Conservation (phyloP, 2,113 vertebrate genomes). For the Noctilio leporinus region DNA sequence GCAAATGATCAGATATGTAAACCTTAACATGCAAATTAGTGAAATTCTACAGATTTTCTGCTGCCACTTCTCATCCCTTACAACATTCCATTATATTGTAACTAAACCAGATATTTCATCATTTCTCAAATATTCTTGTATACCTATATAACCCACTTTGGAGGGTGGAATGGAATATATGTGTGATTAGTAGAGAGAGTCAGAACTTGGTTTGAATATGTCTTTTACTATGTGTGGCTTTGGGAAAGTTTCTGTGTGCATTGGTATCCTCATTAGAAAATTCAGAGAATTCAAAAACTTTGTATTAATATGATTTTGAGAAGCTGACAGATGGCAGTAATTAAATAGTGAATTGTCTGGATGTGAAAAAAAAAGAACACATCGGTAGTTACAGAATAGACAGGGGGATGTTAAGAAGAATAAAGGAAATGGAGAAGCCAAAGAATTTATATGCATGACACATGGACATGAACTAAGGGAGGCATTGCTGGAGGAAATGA, state of each 20-base stretch:
- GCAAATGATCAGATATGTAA: slow-evolving; percentile 22
- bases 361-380: too few species aligned
- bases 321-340: too few species aligned
- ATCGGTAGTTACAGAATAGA: too few species aligned
- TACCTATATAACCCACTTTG: neutral
- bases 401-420: too few species aligned
- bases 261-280: neutral
- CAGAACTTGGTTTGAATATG: neutral
- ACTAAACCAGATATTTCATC: neutral
- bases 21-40: slow-evolving; percentile 39
- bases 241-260: neutral
- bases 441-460: too few species aligned
- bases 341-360: too few species aligned
- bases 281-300: neutral
- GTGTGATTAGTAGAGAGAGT: neutral
- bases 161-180: neutral
- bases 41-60: slow-evolving; percentile 34
- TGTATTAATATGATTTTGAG: too few species aligned
- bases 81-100: slow-evolving; percentile 21
- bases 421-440: too few species aligned
- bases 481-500: too few species aligned
- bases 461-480: too few species aligned
- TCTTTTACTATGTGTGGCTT: neutral
- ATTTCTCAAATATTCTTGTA: neutral
- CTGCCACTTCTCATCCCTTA: neutral